Evolutionary conservation across 2,888 invertebrate species (phyloP).

Genomic region (Geotrupes spiniger): DNA sequence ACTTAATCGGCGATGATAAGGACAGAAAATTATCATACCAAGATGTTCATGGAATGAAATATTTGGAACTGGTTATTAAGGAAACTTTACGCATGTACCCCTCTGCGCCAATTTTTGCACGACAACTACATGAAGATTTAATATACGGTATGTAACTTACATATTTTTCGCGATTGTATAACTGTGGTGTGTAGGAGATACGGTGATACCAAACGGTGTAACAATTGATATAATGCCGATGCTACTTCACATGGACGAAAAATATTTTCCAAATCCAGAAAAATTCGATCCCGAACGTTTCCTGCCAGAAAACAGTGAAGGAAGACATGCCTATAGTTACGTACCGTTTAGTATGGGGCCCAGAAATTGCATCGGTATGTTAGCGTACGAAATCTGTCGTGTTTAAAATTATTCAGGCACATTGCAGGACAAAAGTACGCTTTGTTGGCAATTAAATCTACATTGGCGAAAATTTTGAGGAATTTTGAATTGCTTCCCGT

Average conservation of each 20-base stretch:
- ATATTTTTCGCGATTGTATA: no score
- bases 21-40: conserved; percentile 37
- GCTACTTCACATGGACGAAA: no score
- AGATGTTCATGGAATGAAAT: conserved; percentile 49
- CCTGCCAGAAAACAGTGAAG: no score
- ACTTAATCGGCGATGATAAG: conserved; percentile 33
- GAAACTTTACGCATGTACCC: conserved; percentile 57
- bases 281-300: no score
- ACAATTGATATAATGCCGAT: conserved; percentile 45
- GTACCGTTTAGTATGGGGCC: conserved; percentile 43
- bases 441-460: conserved; percentile 56
- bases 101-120: conserved; percentile 54
- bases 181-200: no score
- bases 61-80: conserved; percentile 58
- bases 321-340: conserved; percentile 39
- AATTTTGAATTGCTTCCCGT: conserved; percentile 44
- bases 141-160: no score
- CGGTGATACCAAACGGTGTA: conserved; percentile 51
- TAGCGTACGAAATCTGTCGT: no score
- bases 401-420: no score
- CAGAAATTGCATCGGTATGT: no score
- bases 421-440: conserved; percentile 51
- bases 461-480: conserved; percentile 54
- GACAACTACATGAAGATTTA: no score
- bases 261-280: conserved; percentile 50